A percentile compares a stretch with the other conserved stretches of the same genome.
These are phyloP conservation scores for Whitmania pigra DNA, from an alignment of 1,140 invertebrate genomes.

Conservation along the genomic window DNA sequence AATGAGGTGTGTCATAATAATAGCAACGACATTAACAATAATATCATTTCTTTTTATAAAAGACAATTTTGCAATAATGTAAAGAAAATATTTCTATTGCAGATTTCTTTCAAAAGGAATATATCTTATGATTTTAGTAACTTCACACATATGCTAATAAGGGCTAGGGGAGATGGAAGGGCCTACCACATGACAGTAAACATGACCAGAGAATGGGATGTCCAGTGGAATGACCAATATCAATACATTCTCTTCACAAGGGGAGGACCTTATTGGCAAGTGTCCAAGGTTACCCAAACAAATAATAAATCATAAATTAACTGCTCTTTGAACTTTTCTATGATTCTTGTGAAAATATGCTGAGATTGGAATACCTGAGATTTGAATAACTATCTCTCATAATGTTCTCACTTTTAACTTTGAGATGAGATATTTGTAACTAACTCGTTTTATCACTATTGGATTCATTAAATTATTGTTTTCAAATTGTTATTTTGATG, in stretches of 20 bases:
- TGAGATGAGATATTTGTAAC: neutral
- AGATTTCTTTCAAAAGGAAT: constrained; percentile 61
- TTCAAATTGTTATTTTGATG: neutral
- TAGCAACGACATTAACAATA: neutral
- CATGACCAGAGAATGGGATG: constrained; percentile 55
- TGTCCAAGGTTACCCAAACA: constrained; percentile 52
- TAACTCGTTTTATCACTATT: too few relatives aligned
- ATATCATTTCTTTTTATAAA: neutral
- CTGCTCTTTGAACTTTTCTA: too few relatives aligned
- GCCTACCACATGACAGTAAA: constrained; percentile 67
- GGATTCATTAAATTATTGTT: too few relatives aligned
- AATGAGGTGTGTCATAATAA: constrained; percentile 47
- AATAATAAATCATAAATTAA: too few relatives aligned
- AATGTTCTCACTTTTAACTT: neutral
- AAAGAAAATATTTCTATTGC: constrained; percentile 16
- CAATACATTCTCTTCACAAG: constrained; percentile 71
- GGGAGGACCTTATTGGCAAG: constrained; percentile 93
- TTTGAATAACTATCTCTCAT: too few relatives aligned
- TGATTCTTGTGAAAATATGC: too few relatives aligned
- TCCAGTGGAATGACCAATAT: constrained; percentile 71
- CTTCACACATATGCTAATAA: constrained; percentile 71
- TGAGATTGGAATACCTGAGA: too few relatives aligned
- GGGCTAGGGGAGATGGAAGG: constrained; percentile 78
- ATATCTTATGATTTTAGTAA: constrained; percentile 56
- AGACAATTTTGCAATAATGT: neutral